A percentile compares a stretch with the other conserved stretches of the same genome.
Conservation (phyloP, 2,113 vertebrate species). For the Calypte anna region DNA sequence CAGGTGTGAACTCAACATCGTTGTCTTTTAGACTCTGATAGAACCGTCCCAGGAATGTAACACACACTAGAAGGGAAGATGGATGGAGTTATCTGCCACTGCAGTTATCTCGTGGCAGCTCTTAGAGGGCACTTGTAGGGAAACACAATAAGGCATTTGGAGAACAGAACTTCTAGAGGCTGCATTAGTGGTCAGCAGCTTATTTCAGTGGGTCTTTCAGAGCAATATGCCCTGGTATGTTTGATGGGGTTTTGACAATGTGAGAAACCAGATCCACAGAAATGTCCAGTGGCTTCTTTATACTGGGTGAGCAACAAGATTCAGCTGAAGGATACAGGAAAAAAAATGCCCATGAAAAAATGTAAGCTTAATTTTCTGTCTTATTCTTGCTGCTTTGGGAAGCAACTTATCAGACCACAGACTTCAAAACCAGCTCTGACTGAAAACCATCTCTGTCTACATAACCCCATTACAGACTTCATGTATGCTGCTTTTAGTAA, state of each 20-base stretch:
- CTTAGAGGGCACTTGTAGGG: background rate
- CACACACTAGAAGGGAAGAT: conserved; percentile 85
- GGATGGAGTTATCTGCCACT: background rate
- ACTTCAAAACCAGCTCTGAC: background rate
- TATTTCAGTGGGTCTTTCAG: background rate
- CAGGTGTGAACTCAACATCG: conserved; percentile 81
- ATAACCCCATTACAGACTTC: background rate
- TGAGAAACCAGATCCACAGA: background rate
- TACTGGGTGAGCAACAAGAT: background rate
- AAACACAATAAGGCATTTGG: background rate
- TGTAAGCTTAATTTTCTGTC: background rate
- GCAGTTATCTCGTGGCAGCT: background rate
- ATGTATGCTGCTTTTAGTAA: background rate
- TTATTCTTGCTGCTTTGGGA: background rate
- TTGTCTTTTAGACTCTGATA: conserved; percentile 88
- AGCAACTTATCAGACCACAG: background rate
- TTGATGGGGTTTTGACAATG: background rate
- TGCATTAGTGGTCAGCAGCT: background rate
- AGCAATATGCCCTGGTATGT: background rate
- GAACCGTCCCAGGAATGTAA: conserved; percentile 90
- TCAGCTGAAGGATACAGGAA: background rate
- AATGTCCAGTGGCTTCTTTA: background rate
- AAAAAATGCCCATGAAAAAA: background rate
- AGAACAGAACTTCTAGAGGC: background rate
- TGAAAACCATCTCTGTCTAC: background rate